phyloP scores from a whole-genome alignment of 2,888 invertebrate genomes.

The Piscicola geometra region DNA sequence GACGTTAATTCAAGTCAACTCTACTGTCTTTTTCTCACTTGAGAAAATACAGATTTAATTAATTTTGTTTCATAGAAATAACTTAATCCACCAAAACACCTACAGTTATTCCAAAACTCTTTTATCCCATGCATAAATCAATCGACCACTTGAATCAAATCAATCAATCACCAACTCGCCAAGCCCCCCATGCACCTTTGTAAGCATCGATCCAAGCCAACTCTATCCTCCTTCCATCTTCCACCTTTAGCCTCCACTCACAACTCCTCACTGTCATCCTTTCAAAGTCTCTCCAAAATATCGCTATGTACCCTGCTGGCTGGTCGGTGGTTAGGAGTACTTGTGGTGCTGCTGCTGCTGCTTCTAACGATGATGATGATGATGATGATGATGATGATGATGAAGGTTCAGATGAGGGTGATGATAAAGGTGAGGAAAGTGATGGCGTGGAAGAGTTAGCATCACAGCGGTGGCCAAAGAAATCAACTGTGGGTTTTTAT shows the following conservation, averaged over 20 bases:
- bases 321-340: not conserved
- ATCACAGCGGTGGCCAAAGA: not conserved
- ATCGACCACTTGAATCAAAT: not conserved
- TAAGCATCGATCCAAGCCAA: conserved; percentile 3
- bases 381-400: not conserved
- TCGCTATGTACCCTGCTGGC: conserved; percentile 15
- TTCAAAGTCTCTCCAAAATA: conserved; percentile 24
- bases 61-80: too few species aligned
- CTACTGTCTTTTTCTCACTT: too few species aligned
- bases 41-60: too few species aligned
- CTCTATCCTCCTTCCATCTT: conserved; percentile 29
- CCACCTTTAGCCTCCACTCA: conserved; percentile 23
- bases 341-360: not conserved
- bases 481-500: conserved; percentile 2
- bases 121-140: too few species aligned
- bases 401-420: not conserved
- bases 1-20: too few species aligned
- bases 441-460: not conserved
- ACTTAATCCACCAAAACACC: too few species aligned
- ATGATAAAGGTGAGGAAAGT: not conserved
- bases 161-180: too few species aligned
- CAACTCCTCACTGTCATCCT: not conserved
- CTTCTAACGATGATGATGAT: not conserved
- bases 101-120: too few species aligned
- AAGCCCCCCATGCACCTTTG: not conserved